Conservation (phyloP, 2,888 invertebrate genomes). For the Caenorhabditis auriculariae region DNA sequence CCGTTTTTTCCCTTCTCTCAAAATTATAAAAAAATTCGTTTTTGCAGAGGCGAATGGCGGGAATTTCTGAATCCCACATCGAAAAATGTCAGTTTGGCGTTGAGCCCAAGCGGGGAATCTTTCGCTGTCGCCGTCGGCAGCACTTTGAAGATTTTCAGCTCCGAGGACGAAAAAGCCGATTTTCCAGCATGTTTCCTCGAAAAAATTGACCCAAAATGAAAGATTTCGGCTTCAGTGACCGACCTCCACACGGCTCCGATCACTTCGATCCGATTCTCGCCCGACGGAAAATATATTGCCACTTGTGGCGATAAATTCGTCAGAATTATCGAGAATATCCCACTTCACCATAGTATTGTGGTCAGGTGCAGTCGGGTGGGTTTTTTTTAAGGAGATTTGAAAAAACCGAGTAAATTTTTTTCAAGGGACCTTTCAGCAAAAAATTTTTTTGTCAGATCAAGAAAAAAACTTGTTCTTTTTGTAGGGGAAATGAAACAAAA, state of each 20-base stretch:
- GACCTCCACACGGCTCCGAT: conserved; percentile 72
- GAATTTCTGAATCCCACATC: conserved; percentile 33
- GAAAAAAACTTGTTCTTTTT: too few species aligned
- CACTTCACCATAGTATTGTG: conserved; percentile 64
- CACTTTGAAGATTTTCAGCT: conserved; percentile 72
- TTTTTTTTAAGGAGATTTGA: too few species aligned
- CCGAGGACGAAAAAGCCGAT: conserved; percentile 65
- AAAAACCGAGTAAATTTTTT: too few species aligned
- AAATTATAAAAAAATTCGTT: background rate
- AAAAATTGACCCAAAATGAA: too few species aligned
- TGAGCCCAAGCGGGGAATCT: conserved; percentile 80
- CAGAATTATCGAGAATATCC: conserved; percentile 78
- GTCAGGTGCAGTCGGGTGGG: too few species aligned
- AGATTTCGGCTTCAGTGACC: conserved; percentile 68
- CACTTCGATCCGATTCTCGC: conserved; percentile 75
- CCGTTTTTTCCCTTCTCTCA: background rate
- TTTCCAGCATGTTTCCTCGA: conserved; percentile 69
- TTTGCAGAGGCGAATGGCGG: conserved; percentile 70
- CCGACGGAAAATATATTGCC: conserved; percentile 72
- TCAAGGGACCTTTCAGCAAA: too few species aligned
- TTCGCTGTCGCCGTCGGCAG: conserved; percentile 70
- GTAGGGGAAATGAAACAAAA: too few species aligned
- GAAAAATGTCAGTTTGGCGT: conserved; percentile 65
- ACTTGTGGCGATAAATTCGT: conserved; percentile 65
- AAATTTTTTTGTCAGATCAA: too few species aligned